Conservation (phyloP, 2,888 invertebrate species). For the Stenodera caucasica region DNA sequence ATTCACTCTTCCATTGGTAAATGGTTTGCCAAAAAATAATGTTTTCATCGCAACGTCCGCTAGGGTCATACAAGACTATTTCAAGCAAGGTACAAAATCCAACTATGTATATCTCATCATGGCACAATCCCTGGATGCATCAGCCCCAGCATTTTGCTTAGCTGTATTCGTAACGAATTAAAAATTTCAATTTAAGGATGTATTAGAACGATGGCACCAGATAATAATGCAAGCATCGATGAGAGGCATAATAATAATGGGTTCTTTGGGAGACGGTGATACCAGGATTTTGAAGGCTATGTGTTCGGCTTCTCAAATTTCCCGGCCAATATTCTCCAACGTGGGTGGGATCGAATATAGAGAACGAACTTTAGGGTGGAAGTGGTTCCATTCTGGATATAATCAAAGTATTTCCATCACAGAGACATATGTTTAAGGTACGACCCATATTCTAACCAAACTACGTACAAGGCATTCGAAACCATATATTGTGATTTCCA, state of each 20-base stretch:
- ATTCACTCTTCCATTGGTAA: neutral
- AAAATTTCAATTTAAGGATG: slow-evolving; percentile 26
- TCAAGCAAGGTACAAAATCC: slow-evolving; percentile 9
- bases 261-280: slow-evolving; percentile 39
- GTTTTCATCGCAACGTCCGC: neutral
- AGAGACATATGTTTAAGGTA: slow-evolving; percentile 22
- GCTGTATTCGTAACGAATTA: slow-evolving; percentile 37
- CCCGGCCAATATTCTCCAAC: neutral
- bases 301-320: slow-evolving; percentile 19
- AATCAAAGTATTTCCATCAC: slow-evolving; percentile 2
- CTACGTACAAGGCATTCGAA: slow-evolving; percentile 20
- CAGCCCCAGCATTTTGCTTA: slow-evolving; percentile 36
- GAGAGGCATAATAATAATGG: slow-evolving; percentile 32
- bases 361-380: slow-evolving; percentile 8
- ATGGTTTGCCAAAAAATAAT: neutral
- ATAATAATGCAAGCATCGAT: slow-evolving; percentile 19
- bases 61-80: slow-evolving; percentile 16
- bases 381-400: slow-evolving; percentile 15
- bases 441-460: slow-evolving; percentile 25
- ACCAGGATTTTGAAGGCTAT: slow-evolving; percentile 37
- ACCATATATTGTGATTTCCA: slow-evolving; percentile 12
- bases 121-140: slow-evolving; percentile 19
- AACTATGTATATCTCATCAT: slow-evolving; percentile 32
- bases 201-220: slow-evolving; percentile 17
- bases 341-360: neutral